Evolutionary conservation across 2,113 vertebrate species (phyloP).

Genomic region (Ceyx melanurus): DNA sequence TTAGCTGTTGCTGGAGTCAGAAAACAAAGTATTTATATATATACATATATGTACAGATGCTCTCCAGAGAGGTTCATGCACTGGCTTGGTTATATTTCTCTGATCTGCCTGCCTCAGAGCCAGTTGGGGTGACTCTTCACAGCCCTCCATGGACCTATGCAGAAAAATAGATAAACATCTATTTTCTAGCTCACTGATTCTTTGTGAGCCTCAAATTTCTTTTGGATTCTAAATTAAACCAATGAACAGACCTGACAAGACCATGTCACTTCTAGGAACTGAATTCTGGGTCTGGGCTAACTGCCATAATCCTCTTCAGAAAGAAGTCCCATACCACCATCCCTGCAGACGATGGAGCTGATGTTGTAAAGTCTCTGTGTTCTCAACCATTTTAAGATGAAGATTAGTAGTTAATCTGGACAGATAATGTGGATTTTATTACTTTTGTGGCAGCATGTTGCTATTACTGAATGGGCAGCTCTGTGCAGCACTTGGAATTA

Average conservation of each 20-base stretch:
- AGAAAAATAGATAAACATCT: not conserved
- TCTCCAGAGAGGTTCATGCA: not conserved
- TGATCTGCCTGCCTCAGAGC: not conserved
- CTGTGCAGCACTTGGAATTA: not conserved
- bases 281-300: not conserved
- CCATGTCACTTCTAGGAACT: rapidly evolving
- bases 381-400: not conserved
- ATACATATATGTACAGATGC: rapidly evolving
- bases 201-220: not conserved
- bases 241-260: not conserved
- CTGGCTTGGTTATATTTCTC: not conserved
- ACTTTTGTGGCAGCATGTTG: not conserved
- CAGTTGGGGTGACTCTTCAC: not conserved
- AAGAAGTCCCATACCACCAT: not conserved
- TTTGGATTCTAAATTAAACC: not conserved
- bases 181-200: not conserved
- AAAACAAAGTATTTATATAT: not conserved
- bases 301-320: not conserved
- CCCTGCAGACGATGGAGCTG: not conserved
- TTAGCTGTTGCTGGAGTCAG: not conserved
- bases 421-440: not conserved
- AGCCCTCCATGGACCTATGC: not conserved
- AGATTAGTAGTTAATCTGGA: not conserved
- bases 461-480: not conserved
- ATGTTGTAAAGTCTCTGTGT: not conserved